These are phyloP conservation scores for Enteromius fasciolatus DNA, from an alignment of 2,797 vertebrate genomes.

Conservation along the genomic window DNA sequence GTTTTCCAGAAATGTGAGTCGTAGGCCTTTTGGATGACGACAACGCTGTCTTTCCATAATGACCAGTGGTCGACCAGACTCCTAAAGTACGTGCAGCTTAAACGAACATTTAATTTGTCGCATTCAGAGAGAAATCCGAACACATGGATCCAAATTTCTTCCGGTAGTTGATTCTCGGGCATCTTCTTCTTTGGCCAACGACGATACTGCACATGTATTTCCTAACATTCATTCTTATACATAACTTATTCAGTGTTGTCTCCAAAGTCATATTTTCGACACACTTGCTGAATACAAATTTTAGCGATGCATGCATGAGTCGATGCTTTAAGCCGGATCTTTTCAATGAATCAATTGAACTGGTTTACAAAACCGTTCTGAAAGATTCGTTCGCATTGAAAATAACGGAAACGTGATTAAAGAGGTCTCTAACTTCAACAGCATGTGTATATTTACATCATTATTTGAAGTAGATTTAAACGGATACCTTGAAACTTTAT, in stretches of 20 bases:
- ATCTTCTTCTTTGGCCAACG: neutral
- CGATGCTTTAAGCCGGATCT: neutral
- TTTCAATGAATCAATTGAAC: neutral
- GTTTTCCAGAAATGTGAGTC: conserved; percentile 62
- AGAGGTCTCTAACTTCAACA: neutral
- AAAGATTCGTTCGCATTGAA: neutral
- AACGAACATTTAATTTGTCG: conserved; percentile 62
- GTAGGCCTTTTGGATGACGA: conserved; percentile 57
- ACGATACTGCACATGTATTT: neutral
- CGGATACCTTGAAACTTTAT: neutral
- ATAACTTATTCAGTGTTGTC: no score
- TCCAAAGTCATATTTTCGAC: neutral
- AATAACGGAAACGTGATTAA: neutral
- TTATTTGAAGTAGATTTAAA: neutral
- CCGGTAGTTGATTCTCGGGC: conserved; percentile 54
- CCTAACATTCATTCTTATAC: neutral
- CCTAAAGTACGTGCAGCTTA: conserved; percentile 58
- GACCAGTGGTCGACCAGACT: conserved; percentile 61
- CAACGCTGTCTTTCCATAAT: conserved; percentile 58
- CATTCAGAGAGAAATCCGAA: conserved; percentile 54
- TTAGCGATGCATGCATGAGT: neutral
- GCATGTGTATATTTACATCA: neutral
- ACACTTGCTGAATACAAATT: no score
- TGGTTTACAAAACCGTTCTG: neutral
- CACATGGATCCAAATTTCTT: conserved; percentile 64